Evolutionary conservation across 2,113 vertebrate species (phyloP).

Genomic region (Channa maculata): DNA sequence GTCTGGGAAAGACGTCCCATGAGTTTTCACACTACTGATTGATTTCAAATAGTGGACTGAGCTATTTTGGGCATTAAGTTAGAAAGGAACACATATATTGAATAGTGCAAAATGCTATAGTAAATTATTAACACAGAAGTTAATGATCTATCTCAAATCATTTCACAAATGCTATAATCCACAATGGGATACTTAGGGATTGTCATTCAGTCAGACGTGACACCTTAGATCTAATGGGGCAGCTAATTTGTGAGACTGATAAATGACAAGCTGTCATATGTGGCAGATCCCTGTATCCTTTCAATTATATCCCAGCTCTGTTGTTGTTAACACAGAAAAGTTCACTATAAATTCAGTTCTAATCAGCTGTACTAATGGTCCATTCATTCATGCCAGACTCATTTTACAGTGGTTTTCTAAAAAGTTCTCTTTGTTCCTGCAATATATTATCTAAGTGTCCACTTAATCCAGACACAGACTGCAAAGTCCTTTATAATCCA

Average conservation of each 20-base stretch:
- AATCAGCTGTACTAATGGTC: conserved; percentile 17
- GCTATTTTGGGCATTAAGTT: background rate
- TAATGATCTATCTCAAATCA: background rate
- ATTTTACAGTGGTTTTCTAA: conserved; percentile 19
- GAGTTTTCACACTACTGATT: background rate
- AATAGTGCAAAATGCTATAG: background rate
- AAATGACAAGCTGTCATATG: background rate
- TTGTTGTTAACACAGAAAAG: background rate
- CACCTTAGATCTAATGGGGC: no score
- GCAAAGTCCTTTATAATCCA: conserved; percentile 56
- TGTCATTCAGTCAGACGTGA: no score
- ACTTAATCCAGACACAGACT: conserved; percentile 64
- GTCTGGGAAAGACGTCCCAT: no score
- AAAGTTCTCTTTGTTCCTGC: conserved; percentile 43
- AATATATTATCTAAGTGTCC: conserved; percentile 42
- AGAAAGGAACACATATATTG: background rate
- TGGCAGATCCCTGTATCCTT: background rate
- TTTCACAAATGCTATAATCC: no score
- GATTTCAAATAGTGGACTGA: background rate
- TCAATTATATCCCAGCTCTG: background rate
- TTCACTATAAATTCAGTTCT: background rate
- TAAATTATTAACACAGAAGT: conserved; percentile 12
- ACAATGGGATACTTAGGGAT: no score
- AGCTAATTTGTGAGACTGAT: background rate
- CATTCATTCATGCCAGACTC: conserved; percentile 24